Percentiles rank a stretch among this genome's conserved stretches.
These are phyloP conservation scores for Grammomys surdaster DNA, from an alignment of 2,113 vertebrate genomes.

Conservation along the genomic window DNA sequence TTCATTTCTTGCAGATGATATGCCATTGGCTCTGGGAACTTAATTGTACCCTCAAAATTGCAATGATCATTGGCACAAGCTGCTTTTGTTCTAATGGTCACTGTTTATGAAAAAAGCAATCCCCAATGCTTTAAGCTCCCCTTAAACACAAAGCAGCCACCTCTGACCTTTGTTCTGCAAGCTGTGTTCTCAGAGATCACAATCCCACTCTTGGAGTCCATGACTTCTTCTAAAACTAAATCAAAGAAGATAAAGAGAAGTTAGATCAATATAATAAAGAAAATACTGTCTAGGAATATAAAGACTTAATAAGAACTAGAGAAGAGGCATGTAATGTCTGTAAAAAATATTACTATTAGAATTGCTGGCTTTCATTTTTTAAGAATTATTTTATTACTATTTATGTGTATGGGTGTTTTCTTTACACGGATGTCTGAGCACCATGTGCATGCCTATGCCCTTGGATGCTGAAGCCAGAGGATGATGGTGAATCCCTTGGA, in stretches of 20 bases:
- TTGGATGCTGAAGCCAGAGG: not conserved
- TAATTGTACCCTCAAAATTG: not conserved
- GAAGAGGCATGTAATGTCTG: not conserved
- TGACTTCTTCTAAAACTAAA: slow-evolving; percentile 91
- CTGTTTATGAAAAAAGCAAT: not conserved
- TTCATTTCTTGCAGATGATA: not conserved
- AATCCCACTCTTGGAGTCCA: slow-evolving; percentile 76
- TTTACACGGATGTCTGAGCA: not conserved
- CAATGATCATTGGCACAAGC: not conserved
- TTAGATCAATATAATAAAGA: not conserved
- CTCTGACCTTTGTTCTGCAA: slow-evolving; percentile 89
- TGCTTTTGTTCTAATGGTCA: slow-evolving; percentile 6
- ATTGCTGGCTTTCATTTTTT: not conserved
- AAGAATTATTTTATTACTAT: not conserved
- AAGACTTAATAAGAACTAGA: not conserved
- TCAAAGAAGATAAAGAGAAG: slow-evolving; percentile 44
- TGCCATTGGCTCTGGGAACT: not conserved
- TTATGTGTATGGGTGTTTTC: not conserved
- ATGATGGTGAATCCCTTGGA: not conserved
- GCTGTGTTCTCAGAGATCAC: slow-evolving; percentile 67
- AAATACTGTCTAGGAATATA: not conserved
- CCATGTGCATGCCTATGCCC: not conserved
- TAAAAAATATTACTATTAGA: not conserved
- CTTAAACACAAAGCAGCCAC: not conserved
- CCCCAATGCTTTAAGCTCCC: not conserved